Evolutionary conservation across 1,140 invertebrate genomes (phyloP).

Genomic region (Apolygus lucorum): DNA sequence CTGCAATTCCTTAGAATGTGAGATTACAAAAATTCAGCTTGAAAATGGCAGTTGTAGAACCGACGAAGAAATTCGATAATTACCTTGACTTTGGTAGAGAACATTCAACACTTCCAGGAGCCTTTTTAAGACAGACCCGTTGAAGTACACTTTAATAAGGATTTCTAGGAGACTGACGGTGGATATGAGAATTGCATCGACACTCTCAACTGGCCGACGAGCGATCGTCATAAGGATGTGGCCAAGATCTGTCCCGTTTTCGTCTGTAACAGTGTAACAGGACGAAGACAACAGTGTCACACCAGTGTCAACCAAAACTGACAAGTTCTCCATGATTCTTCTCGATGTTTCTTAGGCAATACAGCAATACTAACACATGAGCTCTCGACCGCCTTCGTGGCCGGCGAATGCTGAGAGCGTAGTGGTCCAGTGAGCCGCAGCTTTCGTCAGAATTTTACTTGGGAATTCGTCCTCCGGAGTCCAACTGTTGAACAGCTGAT

Average conservation of each 20-base stretch:
- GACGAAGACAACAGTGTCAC: no score
- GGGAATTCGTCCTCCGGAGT: conserved; percentile 26
- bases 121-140: conserved; percentile 8
- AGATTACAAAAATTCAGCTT: no score
- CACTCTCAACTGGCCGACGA: conserved; percentile 17
- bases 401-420: conserved; percentile 25
- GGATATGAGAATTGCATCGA: conserved; percentile 24
- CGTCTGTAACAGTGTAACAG: conserved; percentile 14
- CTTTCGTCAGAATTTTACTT: conserved; percentile 27
- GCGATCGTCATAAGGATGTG: conserved; percentile 3
- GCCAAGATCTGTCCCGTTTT: conserved; percentile 16
- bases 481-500: conserved; percentile 26
- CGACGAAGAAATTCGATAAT: not conserved
- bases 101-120: conserved; percentile 18
- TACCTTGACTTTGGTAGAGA: not conserved
- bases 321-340: no score
- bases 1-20: no score
- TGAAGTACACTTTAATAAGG: conserved; percentile 25
- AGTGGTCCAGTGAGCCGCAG: conserved; percentile 27
- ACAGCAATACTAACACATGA: not conserved
- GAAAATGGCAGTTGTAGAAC: no score
- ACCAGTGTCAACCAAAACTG: no score
- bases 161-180: conserved; percentile 24
- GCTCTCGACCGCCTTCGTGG: conserved; percentile 22
- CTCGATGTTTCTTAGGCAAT: no score